Evolutionary conservation across 2,113 vertebrate genomes (phyloP), one percentile per base, ranked within the genome.

Genomic region (Rattus norvegicus): DNA sequence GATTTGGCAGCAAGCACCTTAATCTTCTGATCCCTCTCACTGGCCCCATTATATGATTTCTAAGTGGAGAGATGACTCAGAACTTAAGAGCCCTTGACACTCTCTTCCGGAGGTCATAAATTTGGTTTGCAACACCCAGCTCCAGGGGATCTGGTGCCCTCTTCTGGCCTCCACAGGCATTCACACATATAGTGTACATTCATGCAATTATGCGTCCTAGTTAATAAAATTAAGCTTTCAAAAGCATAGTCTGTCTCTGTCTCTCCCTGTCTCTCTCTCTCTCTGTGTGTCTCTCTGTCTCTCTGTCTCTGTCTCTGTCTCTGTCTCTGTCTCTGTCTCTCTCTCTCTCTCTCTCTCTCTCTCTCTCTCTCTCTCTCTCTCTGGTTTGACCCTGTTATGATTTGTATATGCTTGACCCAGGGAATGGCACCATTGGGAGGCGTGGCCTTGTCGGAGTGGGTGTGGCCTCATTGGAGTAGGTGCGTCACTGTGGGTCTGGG

Each of bases 231-330:
- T 3, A n/a, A 52, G 67, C 36, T 94, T 85, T 39, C 47, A 69
- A 69, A 67, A 43, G 10, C 26, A 65, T 65, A 26, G 9, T 63
- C 63, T 65, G 24, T 28, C 63, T 65, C 61, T 19, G 16, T 6
- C 17, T 7, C 59, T 61, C 0, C 5, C 59, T 6, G 5, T 20
- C 59, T 20, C 20, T 20, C 59, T 61, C 19, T 61, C 59, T 13
- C 12, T 7, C 7, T 20, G 4, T 19, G 3, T 20, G 22, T 7
- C 59, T 61, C 0, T 7, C 59, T 6, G 5, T 20, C 59, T 20
- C 20, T 20, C 59, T 61, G 19, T 61, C 59, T 13, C 12, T 7
- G 16, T 19, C 59, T 20, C 59, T 59, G 16, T 59, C 59, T 5
- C 56, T 59, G 2, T 59, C 59, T 61, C 59, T n/a, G n/a, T n/a